Evolutionary conservation across 2,888 invertebrate genomes (phyloP).

Genomic region (Sialis fuliginosa): DNA sequence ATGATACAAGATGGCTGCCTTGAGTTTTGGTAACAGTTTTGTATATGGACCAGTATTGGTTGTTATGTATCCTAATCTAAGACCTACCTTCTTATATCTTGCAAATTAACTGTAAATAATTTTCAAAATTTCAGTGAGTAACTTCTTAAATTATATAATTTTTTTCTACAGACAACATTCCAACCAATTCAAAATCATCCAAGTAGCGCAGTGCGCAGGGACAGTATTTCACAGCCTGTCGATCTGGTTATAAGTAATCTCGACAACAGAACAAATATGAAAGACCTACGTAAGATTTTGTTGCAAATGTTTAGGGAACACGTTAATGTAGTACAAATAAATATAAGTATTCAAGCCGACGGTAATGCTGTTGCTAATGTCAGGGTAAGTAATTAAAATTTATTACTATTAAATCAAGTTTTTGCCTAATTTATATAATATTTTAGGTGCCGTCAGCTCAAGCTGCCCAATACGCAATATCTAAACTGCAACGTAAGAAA

Average conservation of each 20-base stretch:
- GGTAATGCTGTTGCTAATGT: slow-evolving; percentile 52
- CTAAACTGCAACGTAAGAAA: slow-evolving; percentile 66
- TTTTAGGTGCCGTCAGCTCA: slow-evolving; percentile 27
- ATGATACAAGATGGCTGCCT: no score
- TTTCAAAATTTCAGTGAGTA: background rate
- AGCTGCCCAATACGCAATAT: slow-evolving; percentile 57
- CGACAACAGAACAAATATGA: slow-evolving; percentile 47
- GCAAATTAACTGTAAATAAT: no score
- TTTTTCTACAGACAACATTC: slow-evolving; percentile 1
- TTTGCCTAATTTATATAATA: slow-evolving; percentile 5
- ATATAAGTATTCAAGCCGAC: slow-evolving; percentile 44
- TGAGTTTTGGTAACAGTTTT: no score
- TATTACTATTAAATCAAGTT: slow-evolving; percentile 1
- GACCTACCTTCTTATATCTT: no score
- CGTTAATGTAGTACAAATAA: slow-evolving; percentile 35
- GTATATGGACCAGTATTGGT: no score
- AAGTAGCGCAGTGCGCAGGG: background rate
- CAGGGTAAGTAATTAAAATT: slow-evolving; percentile 32
- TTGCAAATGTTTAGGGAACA: slow-evolving; percentile 43
- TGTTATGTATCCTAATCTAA: no score
- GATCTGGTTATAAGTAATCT: slow-evolving; percentile 50
- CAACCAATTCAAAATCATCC: slow-evolving; percentile 4
- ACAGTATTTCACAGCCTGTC: slow-evolving; percentile 20
- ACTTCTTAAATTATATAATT: background rate
- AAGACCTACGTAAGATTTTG: slow-evolving; percentile 45